phyloP scores from a whole-genome alignment of 2,797 vertebrate genomes.

The Sebastes miniatus region DNA sequence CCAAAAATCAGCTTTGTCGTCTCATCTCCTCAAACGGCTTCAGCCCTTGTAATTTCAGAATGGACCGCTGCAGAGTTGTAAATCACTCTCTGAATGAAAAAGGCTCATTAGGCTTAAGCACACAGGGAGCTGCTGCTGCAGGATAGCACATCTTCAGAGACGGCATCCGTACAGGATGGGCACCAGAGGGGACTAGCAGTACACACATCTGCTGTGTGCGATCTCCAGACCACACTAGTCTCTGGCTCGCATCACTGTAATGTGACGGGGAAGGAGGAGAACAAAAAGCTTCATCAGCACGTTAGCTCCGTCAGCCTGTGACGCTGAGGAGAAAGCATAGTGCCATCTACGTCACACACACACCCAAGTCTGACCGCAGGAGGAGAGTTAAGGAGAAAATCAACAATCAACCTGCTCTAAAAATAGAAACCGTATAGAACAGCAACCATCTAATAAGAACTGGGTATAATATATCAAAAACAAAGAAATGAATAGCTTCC shows the following conservation, averaged over 20 bases:
- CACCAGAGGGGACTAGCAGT: not conserved
- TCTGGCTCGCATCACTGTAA: constrained; percentile 19
- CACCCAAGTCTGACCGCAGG: not conserved
- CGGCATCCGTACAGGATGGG: not conserved
- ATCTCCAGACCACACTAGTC: not conserved
- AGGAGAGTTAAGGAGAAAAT: constrained; percentile 8
- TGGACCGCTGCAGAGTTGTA: constrained; percentile 2
- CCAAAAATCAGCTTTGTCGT: not conserved
- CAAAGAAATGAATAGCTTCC: not conserved
- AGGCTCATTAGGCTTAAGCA: not conserved
- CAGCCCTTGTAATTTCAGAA: not conserved
- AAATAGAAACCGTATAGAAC: not conserved
- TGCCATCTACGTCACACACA: constrained; percentile 19
- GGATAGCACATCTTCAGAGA: not conserved
- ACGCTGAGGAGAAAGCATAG: not conserved
- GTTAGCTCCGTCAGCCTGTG: not conserved
- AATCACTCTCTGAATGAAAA: constrained; percentile 21
- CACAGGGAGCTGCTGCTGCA: constrained; percentile 2
- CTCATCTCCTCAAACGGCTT: not conserved
- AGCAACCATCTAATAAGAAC: not conserved
- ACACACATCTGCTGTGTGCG: constrained; percentile 1
- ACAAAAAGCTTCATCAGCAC: constrained; percentile 42
- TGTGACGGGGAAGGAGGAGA: not conserved
- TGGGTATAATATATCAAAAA: not conserved
- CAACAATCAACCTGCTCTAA: not conserved